phyloP scores from a whole-genome alignment of 2,797 vertebrate genomes.

The Lepus townsendii region DNA sequence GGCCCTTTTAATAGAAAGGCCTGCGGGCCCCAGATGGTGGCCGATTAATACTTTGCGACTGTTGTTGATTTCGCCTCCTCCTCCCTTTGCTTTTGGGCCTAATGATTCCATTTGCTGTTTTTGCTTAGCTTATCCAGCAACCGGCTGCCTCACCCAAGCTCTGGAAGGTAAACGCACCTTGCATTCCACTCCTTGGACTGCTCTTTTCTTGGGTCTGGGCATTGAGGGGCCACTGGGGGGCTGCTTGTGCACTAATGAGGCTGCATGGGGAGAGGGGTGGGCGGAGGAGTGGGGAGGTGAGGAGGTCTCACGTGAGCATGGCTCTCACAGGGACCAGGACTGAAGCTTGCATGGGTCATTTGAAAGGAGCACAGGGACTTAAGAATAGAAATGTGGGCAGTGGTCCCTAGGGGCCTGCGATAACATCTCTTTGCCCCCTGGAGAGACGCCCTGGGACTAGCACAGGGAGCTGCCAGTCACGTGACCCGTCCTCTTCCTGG shows the following conservation, averaged over 20 bases:
- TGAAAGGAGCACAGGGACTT: conserved; percentile 8
- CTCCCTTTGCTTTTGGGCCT: conserved; percentile 88
- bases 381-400: background rate
- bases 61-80: conserved; percentile 82
- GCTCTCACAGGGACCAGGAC: conserved; percentile 15
- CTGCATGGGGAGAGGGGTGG: conserved; percentile 75
- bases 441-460: background rate
- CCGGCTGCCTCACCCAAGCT: conserved; percentile 89
- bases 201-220: conserved; percentile 75
- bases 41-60: conserved; percentile 84
- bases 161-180: conserved; percentile 90
- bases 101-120: conserved; percentile 94
- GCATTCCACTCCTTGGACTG: conserved; percentile 86
- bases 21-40: conserved; percentile 82
- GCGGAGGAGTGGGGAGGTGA: background rate
- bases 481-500: background rate
- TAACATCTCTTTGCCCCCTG: background rate
- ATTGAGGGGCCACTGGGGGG: conserved; percentile 66
- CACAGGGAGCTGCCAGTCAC: background rate
- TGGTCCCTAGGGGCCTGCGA: background rate
- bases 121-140: conserved; percentile 92
- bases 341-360: conserved; percentile 74
- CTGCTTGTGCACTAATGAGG: conserved; percentile 84
- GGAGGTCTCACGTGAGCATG: conserved; percentile 45
- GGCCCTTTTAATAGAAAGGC: conserved; percentile 89